Evolutionary conservation across 1,140 invertebrate species (phyloP), one percentile per base, ranked within the genome.

Genomic region (Heliconius hermathena): DNA sequence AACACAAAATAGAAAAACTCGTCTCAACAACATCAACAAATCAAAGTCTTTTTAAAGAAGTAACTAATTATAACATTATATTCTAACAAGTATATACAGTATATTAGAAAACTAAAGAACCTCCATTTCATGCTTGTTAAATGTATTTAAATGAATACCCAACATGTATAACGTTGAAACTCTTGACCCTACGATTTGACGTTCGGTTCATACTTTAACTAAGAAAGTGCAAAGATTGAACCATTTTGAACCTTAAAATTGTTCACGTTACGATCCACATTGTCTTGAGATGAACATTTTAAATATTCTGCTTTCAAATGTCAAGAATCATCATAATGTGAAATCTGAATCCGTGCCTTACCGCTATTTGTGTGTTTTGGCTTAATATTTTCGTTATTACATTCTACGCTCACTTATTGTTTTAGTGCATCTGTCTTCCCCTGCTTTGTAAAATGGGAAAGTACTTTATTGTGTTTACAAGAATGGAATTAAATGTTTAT

Each of bases 61-160:
- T 70, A 73, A 73, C 77, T 78, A 78, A 78, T 78, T 78, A 73
- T 41, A 78, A 78, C 29, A 33, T 75, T 73, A 76, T 76, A 76
- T 57, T 26, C 60, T 66, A 29, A 66, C 9, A 26, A 66, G 1
- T 26, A 66, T 74, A 79, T 74, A 74, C 57, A 66, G 33, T 41
- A 29, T 33, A 72, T 74, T 75, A 76, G 38, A 74, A 76, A 76
- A 76, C 46, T 33, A 84, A 71, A 83, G 76, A 78, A 76, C 70
- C 82, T 86, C 82, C 84, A 89, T 90, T 87, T 86, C 85, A 87
- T 82, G 87, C 81, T 79, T 83, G 80, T 89, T 88, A 85, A 84
- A 84, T 82, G 80, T 85, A 86, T 85, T 85, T 79, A 82, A 79
- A 82, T 81, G 74, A 76, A 80, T 80, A 80, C 66, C 75, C 52